Base-by-base conservation (phyloP, 2,888 invertebrate species). In the Sminthurides aquaticus region DNA sequence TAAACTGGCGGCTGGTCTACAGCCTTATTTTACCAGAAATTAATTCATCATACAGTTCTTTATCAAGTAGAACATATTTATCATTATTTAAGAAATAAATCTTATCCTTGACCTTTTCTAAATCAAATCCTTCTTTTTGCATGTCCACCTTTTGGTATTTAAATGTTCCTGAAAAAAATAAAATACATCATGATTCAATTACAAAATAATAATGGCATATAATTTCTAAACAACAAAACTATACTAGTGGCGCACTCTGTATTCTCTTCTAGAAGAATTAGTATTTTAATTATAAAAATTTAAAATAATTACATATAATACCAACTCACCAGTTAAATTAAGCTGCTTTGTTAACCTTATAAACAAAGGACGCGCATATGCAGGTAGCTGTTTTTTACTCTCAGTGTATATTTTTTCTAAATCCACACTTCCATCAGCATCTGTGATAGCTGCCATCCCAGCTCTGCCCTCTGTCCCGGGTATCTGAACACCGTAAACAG, bases 101-200 rank as follows among this genome's bases (percentile, higher is more conserved):
- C 49, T 84, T 84, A 77, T 92, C 92, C 72, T 84, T 83, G 66
- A 89, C 81, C 76, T 70, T 71, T 20, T 62, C 71, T 1, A 82
- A 79, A 73, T 96, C 84, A 78, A 88, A 96, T 1, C 90, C 94
- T 72, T 94, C 90, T 70, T 85, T 82, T 77, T 91, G 89, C 68
- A 96, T 84, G 74, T 90, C 88, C 2, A 86, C 83, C 78, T 97
- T 98, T 80, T 91, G 91, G 73, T 97, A 79, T 80, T 98, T 98
- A 79, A 90, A 97, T 0, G 98, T 98, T 75, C 97, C 96, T 91
- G 80, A 54, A 82, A 81, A 66, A 54, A 55, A 69, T 57, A 54
- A 55, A 26, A 58, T 62, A 56, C 43, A 48, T 43, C 11, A 43
- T 43, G 8, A 43, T 43, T n/a, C n/a, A n/a, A n/a, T n/a, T n/a